Evolutionary conservation across 2,797 vertebrate species (phyloP).

Genomic region (Rhynchotus rufescens): DNA sequence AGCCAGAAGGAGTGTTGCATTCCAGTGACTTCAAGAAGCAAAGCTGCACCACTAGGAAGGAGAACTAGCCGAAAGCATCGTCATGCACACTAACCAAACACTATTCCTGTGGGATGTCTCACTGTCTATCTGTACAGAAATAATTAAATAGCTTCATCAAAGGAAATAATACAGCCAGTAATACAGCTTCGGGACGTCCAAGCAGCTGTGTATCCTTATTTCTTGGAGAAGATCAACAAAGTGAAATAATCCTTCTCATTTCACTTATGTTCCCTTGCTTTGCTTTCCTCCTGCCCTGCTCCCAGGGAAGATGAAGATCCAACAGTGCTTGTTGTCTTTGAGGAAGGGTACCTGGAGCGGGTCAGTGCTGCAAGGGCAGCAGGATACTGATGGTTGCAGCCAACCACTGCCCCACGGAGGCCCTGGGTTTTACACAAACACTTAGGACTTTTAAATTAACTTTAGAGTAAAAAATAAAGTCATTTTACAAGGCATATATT

Average conservation of each 20-base stretch:
- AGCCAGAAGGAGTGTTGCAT: neutral
- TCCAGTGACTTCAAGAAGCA: constrained; percentile 18
- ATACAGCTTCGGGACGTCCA: neutral
- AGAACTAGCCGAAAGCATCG: neutral
- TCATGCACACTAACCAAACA: neutral
- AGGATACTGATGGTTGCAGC: neutral
- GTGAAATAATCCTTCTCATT: neutral
- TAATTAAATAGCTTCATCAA: neutral
- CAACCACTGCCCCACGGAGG: rapidly evolving
- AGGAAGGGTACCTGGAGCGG: neutral
- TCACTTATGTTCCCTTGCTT: neutral
- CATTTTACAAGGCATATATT: constrained; percentile 26
- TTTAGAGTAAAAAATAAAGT: neutral
- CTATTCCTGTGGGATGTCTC: neutral
- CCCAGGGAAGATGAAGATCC: neutral
- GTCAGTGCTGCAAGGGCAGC: neutral
- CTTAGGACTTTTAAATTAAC: constrained; percentile 26
- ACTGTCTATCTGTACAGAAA: neutral
- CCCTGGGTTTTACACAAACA: neutral
- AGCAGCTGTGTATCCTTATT: constrained; percentile 7
- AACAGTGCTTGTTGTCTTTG: neutral
- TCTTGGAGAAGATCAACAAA: neutral
- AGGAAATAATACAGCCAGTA: constrained; percentile 17
- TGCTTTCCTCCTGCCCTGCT: neutral
- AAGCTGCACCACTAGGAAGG: constrained; percentile 27